Conservation (phyloP, 2,113 vertebrate species). For the Istiophorus platypterus region DNA sequence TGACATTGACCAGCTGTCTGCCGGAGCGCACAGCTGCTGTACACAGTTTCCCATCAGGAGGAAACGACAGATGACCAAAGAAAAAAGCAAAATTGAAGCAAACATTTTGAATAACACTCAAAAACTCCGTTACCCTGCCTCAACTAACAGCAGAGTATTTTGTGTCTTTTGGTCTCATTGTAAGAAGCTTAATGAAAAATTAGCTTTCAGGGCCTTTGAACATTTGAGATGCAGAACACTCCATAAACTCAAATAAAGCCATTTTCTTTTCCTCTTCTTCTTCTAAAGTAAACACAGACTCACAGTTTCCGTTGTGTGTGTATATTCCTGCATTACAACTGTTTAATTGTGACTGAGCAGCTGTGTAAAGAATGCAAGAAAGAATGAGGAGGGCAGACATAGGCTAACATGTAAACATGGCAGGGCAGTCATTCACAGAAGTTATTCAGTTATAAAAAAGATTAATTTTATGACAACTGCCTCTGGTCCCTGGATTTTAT, state of each 20-base stretch:
- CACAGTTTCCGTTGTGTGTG: constrained; percentile 15
- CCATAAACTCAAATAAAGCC: constrained; percentile 2
- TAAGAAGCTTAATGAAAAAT: neutral
- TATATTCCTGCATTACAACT: constrained; percentile 21
- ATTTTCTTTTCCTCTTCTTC: neutral
- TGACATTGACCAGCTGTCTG: neutral
- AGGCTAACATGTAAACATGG: constrained; percentile 60
- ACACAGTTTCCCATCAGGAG: constrained; percentile 4
- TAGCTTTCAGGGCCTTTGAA: neutral
- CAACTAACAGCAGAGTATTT: neutral
- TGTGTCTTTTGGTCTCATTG: neutral
- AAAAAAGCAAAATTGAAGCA: too few relatives aligned
- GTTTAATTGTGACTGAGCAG: constrained; percentile 62
- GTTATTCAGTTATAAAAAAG: constrained; percentile 47
- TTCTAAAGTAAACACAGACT: constrained; percentile 19
- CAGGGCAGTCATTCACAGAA: constrained; percentile 16
- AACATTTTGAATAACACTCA: neutral
- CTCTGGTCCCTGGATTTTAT: constrained; percentile 33
- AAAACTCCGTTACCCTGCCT: neutral
- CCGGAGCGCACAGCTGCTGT: neutral
- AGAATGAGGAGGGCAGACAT: constrained; percentile 46
- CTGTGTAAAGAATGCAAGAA: constrained; percentile 64
- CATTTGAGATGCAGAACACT: neutral
- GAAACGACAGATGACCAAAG: neutral
- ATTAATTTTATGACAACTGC: constrained; percentile 57